A percentile compares a stretch with the other conserved stretches of the same genome.
Conservation (phyloP, 2,888 invertebrate genomes). For the Tenthredo amoena region DNA sequence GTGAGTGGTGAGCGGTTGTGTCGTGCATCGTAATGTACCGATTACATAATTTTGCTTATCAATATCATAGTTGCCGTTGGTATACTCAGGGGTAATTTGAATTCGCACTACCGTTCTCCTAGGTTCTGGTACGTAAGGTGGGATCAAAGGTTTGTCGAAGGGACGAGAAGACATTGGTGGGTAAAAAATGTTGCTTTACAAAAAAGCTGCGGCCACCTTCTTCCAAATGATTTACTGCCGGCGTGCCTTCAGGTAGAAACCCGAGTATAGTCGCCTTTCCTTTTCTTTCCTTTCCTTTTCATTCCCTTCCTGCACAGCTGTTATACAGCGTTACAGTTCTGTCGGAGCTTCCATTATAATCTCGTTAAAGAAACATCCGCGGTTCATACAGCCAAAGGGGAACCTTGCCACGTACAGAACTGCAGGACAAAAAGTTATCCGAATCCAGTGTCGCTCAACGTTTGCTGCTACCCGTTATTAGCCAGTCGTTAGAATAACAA, state of each 20-base stretch:
- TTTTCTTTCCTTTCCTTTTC: not conserved
- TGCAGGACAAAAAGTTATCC: slow-evolving; percentile 4
- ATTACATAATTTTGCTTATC: slow-evolving; percentile 32
- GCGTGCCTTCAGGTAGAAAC: slow-evolving; percentile 33
- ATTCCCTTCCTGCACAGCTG: slow-evolving; percentile 4
- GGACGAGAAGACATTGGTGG: not conserved
- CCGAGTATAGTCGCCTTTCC: not conserved
- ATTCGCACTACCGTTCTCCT: not conserved
- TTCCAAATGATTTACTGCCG: slow-evolving; percentile 30
- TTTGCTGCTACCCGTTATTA: not conserved
- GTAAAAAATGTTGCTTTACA: not conserved
- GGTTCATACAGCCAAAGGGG: not conserved
- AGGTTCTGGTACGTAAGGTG: not conserved
- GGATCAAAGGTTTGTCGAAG: not conserved
- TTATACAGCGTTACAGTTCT: slow-evolving; percentile 14
- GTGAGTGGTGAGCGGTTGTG: slow-evolving; percentile 5
- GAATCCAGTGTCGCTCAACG: slow-evolving; percentile 25
- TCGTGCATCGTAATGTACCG: slow-evolving; percentile 31
- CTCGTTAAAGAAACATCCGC: slow-evolving; percentile 41
- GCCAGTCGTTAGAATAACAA: slow-evolving; percentile 23
- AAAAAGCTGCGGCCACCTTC: slow-evolving; percentile 23
- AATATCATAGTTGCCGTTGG: not conserved
- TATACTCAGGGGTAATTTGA: not conserved
- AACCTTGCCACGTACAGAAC: not conserved
- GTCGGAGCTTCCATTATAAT: slow-evolving; percentile 39